Base-by-base conservation (phyloP, 2,113 vertebrate genomes). In the Bambusicola thoracicus region DNA sequence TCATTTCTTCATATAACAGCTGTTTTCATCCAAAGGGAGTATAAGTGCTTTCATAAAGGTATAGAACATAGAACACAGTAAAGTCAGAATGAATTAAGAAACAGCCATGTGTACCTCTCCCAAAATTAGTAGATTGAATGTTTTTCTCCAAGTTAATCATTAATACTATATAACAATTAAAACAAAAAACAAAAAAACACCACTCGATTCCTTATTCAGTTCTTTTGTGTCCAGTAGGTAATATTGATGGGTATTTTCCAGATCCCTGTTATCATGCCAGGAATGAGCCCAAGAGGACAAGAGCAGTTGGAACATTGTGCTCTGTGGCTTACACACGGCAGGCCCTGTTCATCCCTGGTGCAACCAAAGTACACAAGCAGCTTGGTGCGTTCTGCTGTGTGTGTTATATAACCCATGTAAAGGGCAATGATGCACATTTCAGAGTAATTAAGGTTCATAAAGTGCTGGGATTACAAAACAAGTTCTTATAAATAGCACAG, bases 361-460 rank as follows among this genome's bases (percentile, higher is more conserved):
- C 66, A 84, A 20, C 32, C 51, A 13, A 43, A 7, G 48, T 40
- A 70, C 53, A 87, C 21, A n/a, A 61, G 29, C 10, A 87, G 70
- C 44, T 91, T 43, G 72, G 1, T 18, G 8, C 22, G 6, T 72
- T 92, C 80, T 67, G 29, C 8, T 56, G 15, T 56, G 15, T 63
- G 22, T 48, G 17, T 77, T 66, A 58, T 32, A 82, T 2, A 73
- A 68, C 36, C n/a, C 36, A 82, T 0, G 1, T 41, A 79, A 94
- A 89, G 85, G 85, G 70, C 79, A 94, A 66, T 8, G 58, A 87
- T 73, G 70, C 70, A 65, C 62, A 76, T 89, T 92, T 87, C 83
- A 74, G 62, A 80, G 63, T 85, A 89, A 94, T 92, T 85, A 94
- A 10, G 41, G 63, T 67, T 89, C 94, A 94, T 87, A 85, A 87